These are phyloP conservation scores for Drosophila quinaria DNA, from an alignment of 2,888 invertebrate species.

Conservation along the genomic window DNA sequence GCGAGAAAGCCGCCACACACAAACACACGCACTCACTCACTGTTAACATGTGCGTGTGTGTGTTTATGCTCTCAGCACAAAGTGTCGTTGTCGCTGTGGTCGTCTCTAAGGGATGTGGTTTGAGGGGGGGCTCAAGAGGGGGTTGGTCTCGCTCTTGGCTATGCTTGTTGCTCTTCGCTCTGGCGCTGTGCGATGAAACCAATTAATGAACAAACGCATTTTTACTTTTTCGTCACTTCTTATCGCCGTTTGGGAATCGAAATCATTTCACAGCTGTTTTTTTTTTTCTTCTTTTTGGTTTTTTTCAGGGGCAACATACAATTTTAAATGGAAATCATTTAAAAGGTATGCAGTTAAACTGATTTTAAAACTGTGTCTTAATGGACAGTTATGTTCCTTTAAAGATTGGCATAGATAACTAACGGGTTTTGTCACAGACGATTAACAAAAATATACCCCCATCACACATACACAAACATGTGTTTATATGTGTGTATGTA, in stretches of 20 bases:
- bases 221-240: slow-evolving; percentile 45
- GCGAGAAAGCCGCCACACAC: slow-evolving; percentile 40
- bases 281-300: too few relatives aligned
- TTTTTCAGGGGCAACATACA: slow-evolving; percentile 15
- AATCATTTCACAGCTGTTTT: slow-evolving; percentile 51
- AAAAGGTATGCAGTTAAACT: slow-evolving; percentile 14
- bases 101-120: slow-evolving; percentile 38
- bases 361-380: slow-evolving; percentile 16
- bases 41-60: slow-evolving; percentile 15
- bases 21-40: slow-evolving; percentile 1
- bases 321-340: slow-evolving; percentile 64
- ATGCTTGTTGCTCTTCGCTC: slow-evolving; percentile 1
- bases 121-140: slow-evolving; percentile 30
- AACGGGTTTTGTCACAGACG: slow-evolving; percentile 40
- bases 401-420: slow-evolving; percentile 40
- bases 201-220: slow-evolving; percentile 68
- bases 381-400: slow-evolving; percentile 1
- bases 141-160: slow-evolving; percentile 32
- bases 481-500: too few relatives aligned
- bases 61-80: slow-evolving; percentile 39
- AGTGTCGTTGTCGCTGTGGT: slow-evolving; percentile 49
- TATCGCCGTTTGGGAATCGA: slow-evolving; percentile 44
- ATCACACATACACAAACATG: not conserved
- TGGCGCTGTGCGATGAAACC: slow-evolving; percentile 45
- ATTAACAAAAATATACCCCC: slow-evolving; percentile 26